phyloP scores from a whole-genome alignment of 2,113 vertebrate genomes.

The Acanthisitta chloris region DNA sequence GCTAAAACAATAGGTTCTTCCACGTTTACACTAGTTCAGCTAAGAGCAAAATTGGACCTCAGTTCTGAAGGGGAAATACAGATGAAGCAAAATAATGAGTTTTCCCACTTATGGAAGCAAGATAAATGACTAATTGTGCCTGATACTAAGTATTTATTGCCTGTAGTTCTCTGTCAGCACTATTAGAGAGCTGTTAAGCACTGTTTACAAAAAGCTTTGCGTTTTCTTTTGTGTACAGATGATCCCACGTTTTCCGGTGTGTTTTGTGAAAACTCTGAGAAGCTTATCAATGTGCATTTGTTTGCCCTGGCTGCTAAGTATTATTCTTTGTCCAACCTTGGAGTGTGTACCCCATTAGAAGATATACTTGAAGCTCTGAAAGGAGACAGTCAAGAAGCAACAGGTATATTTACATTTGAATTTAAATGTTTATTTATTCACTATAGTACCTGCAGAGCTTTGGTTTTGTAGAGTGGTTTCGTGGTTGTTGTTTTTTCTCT shows the following conservation, averaged over 20 bases:
- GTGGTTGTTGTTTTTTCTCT: not conserved
- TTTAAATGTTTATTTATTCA: not conserved
- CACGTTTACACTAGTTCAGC: not conserved
- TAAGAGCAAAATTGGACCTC: not conserved
- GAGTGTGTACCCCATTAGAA: conserved; percentile 79
- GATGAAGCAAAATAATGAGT: not conserved
- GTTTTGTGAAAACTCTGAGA: conserved; percentile 81
- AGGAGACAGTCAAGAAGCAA: conserved; percentile 20
- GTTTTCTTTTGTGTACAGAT: conserved; percentile 48
- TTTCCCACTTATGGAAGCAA: not conserved
- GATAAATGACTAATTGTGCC: not conserved
- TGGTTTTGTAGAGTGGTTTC: not conserved
- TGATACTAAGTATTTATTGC: not conserved
- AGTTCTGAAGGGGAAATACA: not conserved
- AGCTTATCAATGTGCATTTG: conserved; percentile 76
- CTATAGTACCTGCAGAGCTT: not conserved
- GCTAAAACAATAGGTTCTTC: not conserved
- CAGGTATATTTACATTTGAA: conserved; percentile 48
- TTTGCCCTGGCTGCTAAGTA: conserved; percentile 78
- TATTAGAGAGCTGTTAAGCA: not conserved
- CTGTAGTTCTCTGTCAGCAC: not conserved
- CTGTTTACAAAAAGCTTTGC: not conserved
- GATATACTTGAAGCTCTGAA: conserved; percentile 76
- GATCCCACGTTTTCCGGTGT: conserved; percentile 66
- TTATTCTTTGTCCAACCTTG: conserved; percentile 81